Evolutionary conservation across 2,797 vertebrate species (phyloP).

Genomic region (Halcyon badia): DNA sequence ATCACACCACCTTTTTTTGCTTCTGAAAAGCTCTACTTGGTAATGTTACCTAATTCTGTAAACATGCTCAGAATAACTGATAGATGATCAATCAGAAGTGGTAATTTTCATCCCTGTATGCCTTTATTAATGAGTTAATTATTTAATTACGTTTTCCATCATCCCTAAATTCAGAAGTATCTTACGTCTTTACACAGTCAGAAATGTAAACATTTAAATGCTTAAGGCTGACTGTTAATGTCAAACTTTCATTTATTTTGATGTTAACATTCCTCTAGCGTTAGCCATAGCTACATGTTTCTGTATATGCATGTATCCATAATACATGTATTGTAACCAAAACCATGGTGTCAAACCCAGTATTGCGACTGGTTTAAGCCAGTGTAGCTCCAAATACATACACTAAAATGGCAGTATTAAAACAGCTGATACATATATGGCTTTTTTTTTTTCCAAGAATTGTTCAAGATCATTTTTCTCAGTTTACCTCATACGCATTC

Average conservation of each 20-base stretch:
- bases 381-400: not conserved
- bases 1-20: not conserved
- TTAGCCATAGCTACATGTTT: not conserved
- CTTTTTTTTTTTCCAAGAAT: not conserved
- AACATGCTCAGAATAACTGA: not conserved
- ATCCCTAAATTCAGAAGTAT: not conserved
- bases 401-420: not conserved
- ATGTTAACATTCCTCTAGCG: not conserved
- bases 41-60: not conserved
- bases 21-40: not conserved
- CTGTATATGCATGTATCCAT: not conserved
- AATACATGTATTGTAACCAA: not conserved
- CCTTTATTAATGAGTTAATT: not conserved
- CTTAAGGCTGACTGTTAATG: not conserved
- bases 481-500: conserved; percentile 93
- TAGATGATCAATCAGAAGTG: not conserved
- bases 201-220: not conserved
- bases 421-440: not conserved
- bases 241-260: not conserved
- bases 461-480: not conserved
- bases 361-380: not conserved
- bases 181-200: not conserved
- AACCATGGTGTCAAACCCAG: not conserved
- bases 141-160: not conserved
- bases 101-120: not conserved